Percentiles rank a stretch among this genome's conserved stretches.
phyloP scores from a whole-genome alignment of 2,113 vertebrate genomes.

The Choloepus hoffmanni region DNA sequence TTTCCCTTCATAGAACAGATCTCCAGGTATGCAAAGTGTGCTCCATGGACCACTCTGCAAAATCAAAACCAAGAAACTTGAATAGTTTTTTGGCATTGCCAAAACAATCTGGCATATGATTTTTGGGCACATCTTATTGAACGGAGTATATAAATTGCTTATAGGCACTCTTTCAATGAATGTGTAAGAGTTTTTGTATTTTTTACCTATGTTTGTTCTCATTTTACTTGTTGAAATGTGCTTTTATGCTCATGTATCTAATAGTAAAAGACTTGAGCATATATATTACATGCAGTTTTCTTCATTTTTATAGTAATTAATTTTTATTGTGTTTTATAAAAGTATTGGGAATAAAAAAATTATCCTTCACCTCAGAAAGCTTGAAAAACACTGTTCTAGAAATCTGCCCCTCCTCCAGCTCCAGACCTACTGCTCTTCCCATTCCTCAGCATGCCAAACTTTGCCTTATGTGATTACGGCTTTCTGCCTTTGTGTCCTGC shows the following conservation, averaged over 20 bases:
- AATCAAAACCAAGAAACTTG: neutral
- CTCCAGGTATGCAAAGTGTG: neutral
- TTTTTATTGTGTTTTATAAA: constrained; percentile 15
- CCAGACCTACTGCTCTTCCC: neutral
- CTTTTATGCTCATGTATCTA: neutral
- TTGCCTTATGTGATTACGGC: neutral
- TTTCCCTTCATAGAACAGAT: neutral
- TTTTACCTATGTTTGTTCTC: neutral
- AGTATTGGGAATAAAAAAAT: neutral
- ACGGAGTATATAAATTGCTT: neutral
- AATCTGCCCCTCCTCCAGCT: neutral
- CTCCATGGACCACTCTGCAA: neutral
- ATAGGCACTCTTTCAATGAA: neutral
- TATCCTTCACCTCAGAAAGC: neutral
- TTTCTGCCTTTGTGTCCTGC: neutral
- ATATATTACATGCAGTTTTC: neutral
- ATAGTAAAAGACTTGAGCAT: neutral
- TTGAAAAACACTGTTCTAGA: neutral
- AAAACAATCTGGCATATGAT: neutral
- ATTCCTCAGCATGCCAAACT: neutral
- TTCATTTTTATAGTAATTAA: neutral
- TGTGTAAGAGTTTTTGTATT: neutral
- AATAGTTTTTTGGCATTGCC: neutral
- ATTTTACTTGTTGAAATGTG: neutral
- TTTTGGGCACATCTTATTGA: neutral